Conservation (phyloP, 1,140 invertebrate genomes). For the Dreissena rostriformis region DNA sequence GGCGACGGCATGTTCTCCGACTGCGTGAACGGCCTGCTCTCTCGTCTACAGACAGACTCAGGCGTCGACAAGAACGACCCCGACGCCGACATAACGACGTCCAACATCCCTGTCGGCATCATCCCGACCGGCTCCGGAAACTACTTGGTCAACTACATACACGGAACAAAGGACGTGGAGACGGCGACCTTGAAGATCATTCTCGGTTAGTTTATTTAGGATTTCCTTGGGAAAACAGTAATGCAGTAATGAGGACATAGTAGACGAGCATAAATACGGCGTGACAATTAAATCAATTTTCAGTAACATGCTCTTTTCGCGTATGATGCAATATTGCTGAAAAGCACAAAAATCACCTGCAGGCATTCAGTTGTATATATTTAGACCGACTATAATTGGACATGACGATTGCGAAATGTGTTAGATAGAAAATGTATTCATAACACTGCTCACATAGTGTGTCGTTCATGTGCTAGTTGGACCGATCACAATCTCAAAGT, state of each 20-base stretch:
- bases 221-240: not conserved
- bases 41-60: conserved; percentile 59
- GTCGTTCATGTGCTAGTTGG: too few relatives aligned
- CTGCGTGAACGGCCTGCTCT: conserved; percentile 66
- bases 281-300: too few relatives aligned
- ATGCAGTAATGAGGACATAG: not conserved
- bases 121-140: conserved; percentile 70
- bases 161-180: conserved; percentile 64
- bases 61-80: conserved; percentile 62
- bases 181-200: conserved; percentile 63
- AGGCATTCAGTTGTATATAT: too few relatives aligned
- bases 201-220: conserved; percentile 51
- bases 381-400: too few relatives aligned
- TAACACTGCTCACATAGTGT: too few relatives aligned
- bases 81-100: conserved; percentile 48
- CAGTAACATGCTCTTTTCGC: not conserved
- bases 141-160: conserved; percentile 61
- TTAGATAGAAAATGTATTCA: too few relatives aligned
- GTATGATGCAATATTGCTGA: not conserved
- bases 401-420: too few relatives aligned
- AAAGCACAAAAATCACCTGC: too few relatives aligned
- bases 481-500: too few relatives aligned
- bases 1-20: conserved; percentile 72
- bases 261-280: too few relatives aligned
- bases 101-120: conserved; percentile 66